A percentile compares a stretch with the other conserved stretches of the same genome.
Evolutionary conservation across 2,888 invertebrate species (phyloP).

Genomic region (Chrysotoxum bicinctum): DNA sequence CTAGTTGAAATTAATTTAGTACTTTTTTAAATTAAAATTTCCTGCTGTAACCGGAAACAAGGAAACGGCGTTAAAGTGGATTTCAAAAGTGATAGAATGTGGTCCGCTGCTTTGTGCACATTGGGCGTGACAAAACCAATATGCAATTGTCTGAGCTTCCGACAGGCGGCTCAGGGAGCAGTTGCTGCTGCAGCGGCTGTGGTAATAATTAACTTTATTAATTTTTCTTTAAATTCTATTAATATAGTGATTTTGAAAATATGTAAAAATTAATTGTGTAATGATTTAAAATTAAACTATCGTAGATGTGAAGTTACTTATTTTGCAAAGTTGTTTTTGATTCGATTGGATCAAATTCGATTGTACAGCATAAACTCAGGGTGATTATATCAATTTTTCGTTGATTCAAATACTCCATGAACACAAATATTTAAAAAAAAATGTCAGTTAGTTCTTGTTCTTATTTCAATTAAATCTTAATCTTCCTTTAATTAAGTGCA

Average conservation of each 20-base stretch:
- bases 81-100: conserved; percentile 80
- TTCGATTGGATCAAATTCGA: no score
- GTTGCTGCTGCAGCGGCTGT: conserved; percentile 79
- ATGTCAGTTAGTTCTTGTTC: no score
- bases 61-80: conserved; percentile 76
- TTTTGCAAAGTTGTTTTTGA: no score
- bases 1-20: neutral
- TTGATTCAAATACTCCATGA: no score
- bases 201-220: conserved; percentile 75
- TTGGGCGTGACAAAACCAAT: conserved; percentile 82
- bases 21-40: conserved; percentile 16
- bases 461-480: no score
- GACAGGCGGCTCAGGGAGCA: conserved; percentile 81
- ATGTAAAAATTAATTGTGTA: no score
- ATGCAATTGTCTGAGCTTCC: conserved; percentile 82
- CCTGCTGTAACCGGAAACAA: conserved; percentile 44
- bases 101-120: conserved; percentile 82
- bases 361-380: no score
- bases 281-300: no score
- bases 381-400: no score
- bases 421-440: no score
- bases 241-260: neutral
- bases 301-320: no score
- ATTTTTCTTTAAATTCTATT: neutral
- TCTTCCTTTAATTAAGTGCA: no score